Evolutionary conservation across 2,113 vertebrate species (phyloP).

Genomic region (Xyrauchen texanus): DNA sequence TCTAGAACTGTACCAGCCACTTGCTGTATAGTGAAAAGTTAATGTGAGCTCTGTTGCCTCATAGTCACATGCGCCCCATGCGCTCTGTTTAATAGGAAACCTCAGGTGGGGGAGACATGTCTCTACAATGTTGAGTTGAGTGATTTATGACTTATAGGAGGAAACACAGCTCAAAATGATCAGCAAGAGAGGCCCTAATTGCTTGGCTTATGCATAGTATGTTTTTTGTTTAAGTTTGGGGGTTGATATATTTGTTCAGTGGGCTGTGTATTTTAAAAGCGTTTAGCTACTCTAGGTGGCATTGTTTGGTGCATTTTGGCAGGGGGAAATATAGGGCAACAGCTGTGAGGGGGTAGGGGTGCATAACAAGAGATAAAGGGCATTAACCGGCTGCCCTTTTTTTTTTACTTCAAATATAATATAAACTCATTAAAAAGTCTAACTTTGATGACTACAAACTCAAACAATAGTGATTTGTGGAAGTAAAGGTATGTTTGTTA

Average conservation of each 20-base stretch:
- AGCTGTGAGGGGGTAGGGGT: conserved; percentile 36
- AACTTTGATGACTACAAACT: neutral
- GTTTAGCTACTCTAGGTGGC: neutral
- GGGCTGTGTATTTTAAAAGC: neutral
- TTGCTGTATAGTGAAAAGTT: conserved; percentile 45
- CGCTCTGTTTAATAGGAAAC: conserved; percentile 56
- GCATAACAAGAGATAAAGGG: conserved; percentile 35
- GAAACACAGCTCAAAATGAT: conserved; percentile 20
- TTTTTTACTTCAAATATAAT: neutral
- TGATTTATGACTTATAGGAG: conserved; percentile 51
- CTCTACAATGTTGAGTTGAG: conserved; percentile 47
- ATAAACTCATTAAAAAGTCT: neutral
- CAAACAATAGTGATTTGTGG: neutral
- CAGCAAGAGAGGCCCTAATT: neutral
- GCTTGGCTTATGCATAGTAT: neutral
- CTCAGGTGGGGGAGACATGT: conserved; percentile 13
- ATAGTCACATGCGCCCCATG: conserved; percentile 52
- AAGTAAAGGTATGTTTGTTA: neutral
- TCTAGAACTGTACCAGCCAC: conserved; percentile 21
- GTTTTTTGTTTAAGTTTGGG: conserved; percentile 9
- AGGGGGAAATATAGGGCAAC: conserved; percentile 1
- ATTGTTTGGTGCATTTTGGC: conserved; percentile 10
- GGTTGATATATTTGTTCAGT: neutral
- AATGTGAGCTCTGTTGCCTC: conserved; percentile 39
- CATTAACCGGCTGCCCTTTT: conserved; percentile 36